Base-by-base conservation (phyloP, 2,888 invertebrate genomes). In the Flexamia atlantica region DNA sequence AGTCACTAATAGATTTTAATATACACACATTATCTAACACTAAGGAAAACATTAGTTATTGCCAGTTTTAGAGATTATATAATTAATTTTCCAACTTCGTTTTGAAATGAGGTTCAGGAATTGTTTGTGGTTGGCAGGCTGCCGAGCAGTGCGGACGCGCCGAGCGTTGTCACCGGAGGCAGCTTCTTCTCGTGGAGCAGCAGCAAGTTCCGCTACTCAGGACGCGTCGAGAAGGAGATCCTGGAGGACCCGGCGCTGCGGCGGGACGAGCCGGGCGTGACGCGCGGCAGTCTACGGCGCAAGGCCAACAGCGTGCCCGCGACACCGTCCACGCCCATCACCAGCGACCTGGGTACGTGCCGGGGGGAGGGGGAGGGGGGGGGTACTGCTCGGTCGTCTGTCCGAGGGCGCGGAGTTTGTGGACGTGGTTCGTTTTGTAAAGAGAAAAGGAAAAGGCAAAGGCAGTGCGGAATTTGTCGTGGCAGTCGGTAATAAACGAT, bases 141-240 rank as follows among this genome's bases (percentile, higher is more conserved):
- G 89, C 95, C 96, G 84, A 95, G 96, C 86, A 97, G 97, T 86
- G 95, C 96, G 85, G 96, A 97, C 90, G 97, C 97, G 76, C 95
- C 97, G 82, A 96, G 96, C 86, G 90, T 92, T 36, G 95, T 97
- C 86, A 96, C 97, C 23, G 97, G 98, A 81, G 97, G 97, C 76
- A 97, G 97, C 74, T 93, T 98, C 88, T 98, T 98, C 91, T 97
- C 97, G 30, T 96, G 97, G 95, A 97, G 98, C 84, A 97, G 97
- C 40, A 97, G 97, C 40, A 97, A 97, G 91, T 98, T 98, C 90
- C 95, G 96, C 88, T 98, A 98, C 91, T 84, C 89, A 88, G 98
- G 98, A 0, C 93, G 98, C 87, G 98, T 98, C 72, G 98, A 98
- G 91, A 93, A 95, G 68, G 98, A 98, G 91, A 97, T 98, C 85